phyloP scores from a whole-genome alignment of 2,113 vertebrate species.

The Esox niger region DNA sequence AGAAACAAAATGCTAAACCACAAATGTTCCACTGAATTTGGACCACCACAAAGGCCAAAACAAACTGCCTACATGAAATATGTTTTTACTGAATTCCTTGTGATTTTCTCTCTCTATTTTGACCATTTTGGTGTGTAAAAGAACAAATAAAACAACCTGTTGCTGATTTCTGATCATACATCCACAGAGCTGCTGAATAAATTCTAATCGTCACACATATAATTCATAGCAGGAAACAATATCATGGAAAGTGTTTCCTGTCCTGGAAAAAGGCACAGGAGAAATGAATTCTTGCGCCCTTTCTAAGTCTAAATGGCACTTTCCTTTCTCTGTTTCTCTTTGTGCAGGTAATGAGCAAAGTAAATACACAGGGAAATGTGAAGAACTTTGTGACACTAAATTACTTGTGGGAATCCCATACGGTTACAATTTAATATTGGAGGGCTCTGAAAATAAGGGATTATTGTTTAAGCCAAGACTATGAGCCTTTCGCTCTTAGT shows the following conservation, averaged over 20 bases:
- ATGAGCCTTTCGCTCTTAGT: slow-evolving; percentile 77
- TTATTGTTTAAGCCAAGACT: slow-evolving; percentile 77
- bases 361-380: slow-evolving; percentile 27
- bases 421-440: slow-evolving; percentile 73
- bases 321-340: slow-evolving; percentile 21
- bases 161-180: no score
- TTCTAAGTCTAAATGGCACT: background rate
- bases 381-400: slow-evolving; percentile 72
- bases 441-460: slow-evolving; percentile 75
- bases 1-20: no score
- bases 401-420: slow-evolving; percentile 70
- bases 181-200: background rate
- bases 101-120: no score
- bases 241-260: background rate
- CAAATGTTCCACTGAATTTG: no score
- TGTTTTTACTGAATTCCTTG: no score
- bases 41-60: no score
- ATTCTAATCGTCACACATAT: background rate
- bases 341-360: slow-evolving; percentile 23
- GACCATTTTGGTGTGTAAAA: no score
- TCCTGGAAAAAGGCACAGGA: background rate
- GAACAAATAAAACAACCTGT: no score
- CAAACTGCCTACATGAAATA: no score
- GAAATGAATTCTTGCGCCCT: background rate
- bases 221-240: background rate